Percentiles rank a stretch among this genome's conserved stretches.
These are phyloP conservation scores for Aphidius colemani DNA, from an alignment of 2,888 invertebrate species.

Conservation along the genomic window DNA sequence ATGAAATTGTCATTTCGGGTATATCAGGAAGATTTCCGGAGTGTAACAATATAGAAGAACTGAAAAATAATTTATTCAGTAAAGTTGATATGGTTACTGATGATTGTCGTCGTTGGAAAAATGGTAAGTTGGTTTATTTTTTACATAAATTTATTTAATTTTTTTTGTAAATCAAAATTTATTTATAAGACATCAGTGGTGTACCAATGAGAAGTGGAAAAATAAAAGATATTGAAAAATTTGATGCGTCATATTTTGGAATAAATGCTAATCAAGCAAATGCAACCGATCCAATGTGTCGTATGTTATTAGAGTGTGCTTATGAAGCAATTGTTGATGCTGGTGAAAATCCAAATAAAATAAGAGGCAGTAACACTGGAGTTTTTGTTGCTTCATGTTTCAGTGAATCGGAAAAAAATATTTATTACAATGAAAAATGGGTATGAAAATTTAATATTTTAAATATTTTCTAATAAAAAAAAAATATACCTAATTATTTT, in stretches of 20 bases:
- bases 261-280: constrained; percentile 64
- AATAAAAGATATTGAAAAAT: constrained; percentile 71
- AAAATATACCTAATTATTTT: too few species aligned
- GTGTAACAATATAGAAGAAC: constrained; percentile 73
- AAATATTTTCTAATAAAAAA: too few species aligned
- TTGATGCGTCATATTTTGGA: constrained; percentile 65
- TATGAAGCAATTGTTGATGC: constrained; percentile 64
- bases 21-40: constrained; percentile 78
- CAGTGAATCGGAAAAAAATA: constrained; percentile 75
- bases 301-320: constrained; percentile 67
- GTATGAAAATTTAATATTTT: too few species aligned
- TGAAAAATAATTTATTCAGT: constrained; percentile 72
- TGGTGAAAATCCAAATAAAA: constrained; percentile 67
- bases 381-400: constrained; percentile 76
- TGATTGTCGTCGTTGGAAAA: constrained; percentile 59
- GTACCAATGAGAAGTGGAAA: constrained; percentile 78
- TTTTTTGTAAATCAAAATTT: too few species aligned
- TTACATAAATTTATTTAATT: too few species aligned
- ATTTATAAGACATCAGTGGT: constrained; percentile 60
- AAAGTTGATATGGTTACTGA: constrained; percentile 73
- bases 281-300: constrained; percentile 66
- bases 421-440: constrained; percentile 66
- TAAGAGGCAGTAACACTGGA: constrained; percentile 72
- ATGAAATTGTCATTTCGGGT: constrained; percentile 72
- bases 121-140: constrained; percentile 36